Evolutionary conservation across 2,113 vertebrate genomes (phyloP), one percentile per base, ranked within the genome.

Genomic region (Aramus guarauna): DNA sequence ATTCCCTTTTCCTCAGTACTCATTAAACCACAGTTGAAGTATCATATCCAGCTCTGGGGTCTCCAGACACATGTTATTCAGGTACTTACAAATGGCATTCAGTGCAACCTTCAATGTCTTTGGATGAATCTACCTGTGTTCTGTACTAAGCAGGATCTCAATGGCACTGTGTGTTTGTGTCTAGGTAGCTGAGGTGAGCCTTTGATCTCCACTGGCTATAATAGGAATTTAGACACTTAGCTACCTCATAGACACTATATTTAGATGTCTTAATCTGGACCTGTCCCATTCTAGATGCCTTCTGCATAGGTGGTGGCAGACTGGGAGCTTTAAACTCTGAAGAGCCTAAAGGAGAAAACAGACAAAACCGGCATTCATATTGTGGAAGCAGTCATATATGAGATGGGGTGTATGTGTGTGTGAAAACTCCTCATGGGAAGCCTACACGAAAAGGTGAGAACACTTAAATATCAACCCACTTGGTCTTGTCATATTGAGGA

Each of bases 371-470:
- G 16, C 5, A 3, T 69, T 66, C 32, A 56, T 5, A 30, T 19
- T 50, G 24, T 39, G 8, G 27, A 77, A 55, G 7, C 4, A 72
- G 39, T 58, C 22, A 74, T 8, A 17, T 4, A 11, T 24, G 4
- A n/a, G 22, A 4, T 39, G 5, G 5, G 5, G 8, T 34, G 9
- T 67, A n/a, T 4, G 2, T 14, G 1, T 23, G 13, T 47, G 9
- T 53, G 30, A 62, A 86, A 86, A 77, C 15, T 73, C 48, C 21
- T 81, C 15, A 4, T 47, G 27, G 26, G n/a, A 68, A 95, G 4
- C 6, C 53, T 73, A 47, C 11, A 37, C 0, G 1, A 60, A 66
- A 19, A 41, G 1, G n/a, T 60, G 27, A 80, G 29, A 82, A 77
- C 16, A 58, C 5, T n/a, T 64, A 77, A 52, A 36, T 73, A 59